Conservation (phyloP, 1,140 invertebrate species). For the Euura saliciscinereae region DNA sequence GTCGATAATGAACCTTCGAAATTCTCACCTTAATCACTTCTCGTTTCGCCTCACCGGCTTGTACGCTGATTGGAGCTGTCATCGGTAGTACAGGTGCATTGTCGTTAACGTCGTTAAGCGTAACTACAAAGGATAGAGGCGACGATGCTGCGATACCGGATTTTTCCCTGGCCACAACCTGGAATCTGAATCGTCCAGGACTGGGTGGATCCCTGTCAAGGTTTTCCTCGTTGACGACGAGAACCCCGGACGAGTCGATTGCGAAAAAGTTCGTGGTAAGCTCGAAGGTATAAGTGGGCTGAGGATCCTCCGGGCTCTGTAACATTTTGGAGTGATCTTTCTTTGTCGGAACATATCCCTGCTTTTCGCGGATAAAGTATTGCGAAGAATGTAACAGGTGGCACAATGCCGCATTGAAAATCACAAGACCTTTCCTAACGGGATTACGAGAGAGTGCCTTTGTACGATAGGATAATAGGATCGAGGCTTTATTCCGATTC, state of each 20-base stretch:
- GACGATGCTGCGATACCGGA: conserved; percentile 79
- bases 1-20: too few relatives aligned
- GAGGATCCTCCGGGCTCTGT: conserved; percentile 70
- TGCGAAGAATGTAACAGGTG: background rate
- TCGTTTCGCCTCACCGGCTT: conserved; percentile 79
- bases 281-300: conserved; percentile 81
- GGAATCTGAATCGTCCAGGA: conserved; percentile 81
- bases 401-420: background rate
- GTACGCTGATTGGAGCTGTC: conserved; percentile 76
- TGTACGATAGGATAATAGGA: background rate
- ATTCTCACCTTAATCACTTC: conserved; percentile 72
- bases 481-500: background rate
- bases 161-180: conserved; percentile 81
- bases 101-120: conserved; percentile 83
- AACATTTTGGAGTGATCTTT: conserved; percentile 25
- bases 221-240: conserved; percentile 83
- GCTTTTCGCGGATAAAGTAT: too few relatives aligned
- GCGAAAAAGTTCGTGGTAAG: conserved; percentile 84
- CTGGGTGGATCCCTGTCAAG: conserved; percentile 88
- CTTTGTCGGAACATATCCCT: background rate
- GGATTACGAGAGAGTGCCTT: background rate
- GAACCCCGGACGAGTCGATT: conserved; percentile 73
- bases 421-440: background rate
- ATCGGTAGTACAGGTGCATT: conserved; percentile 81
- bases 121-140: conserved; percentile 78